Conservation (phyloP, 2,113 vertebrate genomes). For the Onychorhynchus coronatus region DNA sequence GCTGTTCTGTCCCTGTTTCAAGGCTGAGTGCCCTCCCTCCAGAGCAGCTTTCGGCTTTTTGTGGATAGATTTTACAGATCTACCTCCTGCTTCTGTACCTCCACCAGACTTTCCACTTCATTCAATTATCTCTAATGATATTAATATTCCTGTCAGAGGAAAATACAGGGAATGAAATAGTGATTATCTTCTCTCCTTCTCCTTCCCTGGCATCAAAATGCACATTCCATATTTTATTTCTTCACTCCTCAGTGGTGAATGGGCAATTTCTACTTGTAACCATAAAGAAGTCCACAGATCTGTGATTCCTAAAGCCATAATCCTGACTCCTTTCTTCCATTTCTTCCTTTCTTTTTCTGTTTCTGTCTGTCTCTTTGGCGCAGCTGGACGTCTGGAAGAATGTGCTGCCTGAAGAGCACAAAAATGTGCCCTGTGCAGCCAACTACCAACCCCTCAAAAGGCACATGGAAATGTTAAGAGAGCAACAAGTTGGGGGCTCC, state of each 20-base stretch:
- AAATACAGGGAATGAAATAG: not conserved
- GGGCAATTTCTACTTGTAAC: not conserved
- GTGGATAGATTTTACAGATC: conserved; percentile 18
- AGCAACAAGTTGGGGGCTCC: not conserved
- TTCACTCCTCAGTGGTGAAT: not conserved
- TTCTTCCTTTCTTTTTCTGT: not conserved
- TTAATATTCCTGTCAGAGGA: conserved; percentile 6
- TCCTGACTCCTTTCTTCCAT: not conserved
- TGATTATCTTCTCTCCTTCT: not conserved
- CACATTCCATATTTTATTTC: not conserved
- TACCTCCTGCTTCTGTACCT: not conserved
- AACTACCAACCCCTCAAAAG: not conserved
- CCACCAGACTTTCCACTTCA: not conserved
- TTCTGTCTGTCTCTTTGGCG: not conserved
- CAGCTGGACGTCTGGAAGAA: not conserved
- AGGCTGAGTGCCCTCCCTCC: conserved; percentile 49
- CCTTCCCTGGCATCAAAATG: not conserved
- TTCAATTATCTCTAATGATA: not conserved
- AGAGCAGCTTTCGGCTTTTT: not conserved
- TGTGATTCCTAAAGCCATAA: not conserved
- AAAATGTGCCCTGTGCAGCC: not conserved
- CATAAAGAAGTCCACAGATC: not conserved
- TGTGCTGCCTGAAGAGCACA: not conserved
- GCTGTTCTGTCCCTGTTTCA: conserved; percentile 1
- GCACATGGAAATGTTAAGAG: not conserved